phyloP scores from a whole-genome alignment of 2,797 vertebrate species.

The Acanthurus lineatus region DNA sequence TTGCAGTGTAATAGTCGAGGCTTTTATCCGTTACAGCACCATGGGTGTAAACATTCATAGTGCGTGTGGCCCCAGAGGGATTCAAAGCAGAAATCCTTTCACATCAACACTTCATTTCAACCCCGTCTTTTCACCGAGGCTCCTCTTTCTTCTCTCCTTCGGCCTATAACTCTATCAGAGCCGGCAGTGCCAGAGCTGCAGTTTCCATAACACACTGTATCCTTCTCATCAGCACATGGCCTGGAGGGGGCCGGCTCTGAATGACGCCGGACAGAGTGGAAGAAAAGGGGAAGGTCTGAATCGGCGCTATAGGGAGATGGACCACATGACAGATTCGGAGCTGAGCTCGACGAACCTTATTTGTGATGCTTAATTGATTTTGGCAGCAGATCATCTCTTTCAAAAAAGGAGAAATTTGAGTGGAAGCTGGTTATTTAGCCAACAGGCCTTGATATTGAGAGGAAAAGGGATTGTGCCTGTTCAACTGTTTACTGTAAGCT shows the following conservation, averaged over 20 bases:
- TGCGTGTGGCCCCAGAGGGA: constrained; percentile 51
- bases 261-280: constrained; percentile 14
- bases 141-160: constrained; percentile 49
- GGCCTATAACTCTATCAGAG: constrained; percentile 46
- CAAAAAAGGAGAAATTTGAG: constrained; percentile 51
- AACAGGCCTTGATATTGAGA: constrained; percentile 55
- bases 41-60: constrained; percentile 50
- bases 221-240: constrained; percentile 73
- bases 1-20: constrained; percentile 19
- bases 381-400: constrained; percentile 56
- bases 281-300: constrained; percentile 30
- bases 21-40: constrained; percentile 35
- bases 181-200: constrained; percentile 60
- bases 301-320: constrained; percentile 55
- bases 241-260: constrained; percentile 56
- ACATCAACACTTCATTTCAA: constrained; percentile 48
- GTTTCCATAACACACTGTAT: constrained; percentile 70
- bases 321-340: constrained; percentile 63
- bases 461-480: constrained; percentile 62
- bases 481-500: constrained; percentile 71
- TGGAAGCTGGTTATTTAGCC: constrained; percentile 67
- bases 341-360: constrained; percentile 53
- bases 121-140: constrained; percentile 8
- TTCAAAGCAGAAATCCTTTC: constrained; percentile 57
- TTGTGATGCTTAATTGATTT: constrained; percentile 81